Evolutionary conservation across 1,140 invertebrate species (phyloP).

Genomic region (Drosophila tristis): DNA sequence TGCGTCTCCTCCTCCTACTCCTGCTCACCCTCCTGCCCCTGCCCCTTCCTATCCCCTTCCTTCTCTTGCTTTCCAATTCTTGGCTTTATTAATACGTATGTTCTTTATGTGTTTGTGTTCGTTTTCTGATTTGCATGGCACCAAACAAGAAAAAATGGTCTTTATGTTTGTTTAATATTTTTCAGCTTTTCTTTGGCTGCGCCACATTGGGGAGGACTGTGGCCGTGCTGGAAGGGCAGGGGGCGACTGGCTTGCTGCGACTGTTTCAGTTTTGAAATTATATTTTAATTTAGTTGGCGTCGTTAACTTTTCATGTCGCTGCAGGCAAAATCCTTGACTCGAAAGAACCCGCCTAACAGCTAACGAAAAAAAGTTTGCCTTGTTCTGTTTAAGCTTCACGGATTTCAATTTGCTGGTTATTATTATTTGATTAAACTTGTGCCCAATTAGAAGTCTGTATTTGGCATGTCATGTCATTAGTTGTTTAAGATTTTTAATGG

Average conservation of each 20-base stretch:
- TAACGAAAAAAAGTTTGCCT: background rate
- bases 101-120: slow-evolving; percentile 38
- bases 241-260: slow-evolving; percentile 4
- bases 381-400: background rate
- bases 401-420: slow-evolving; percentile 10
- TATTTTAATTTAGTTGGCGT: slow-evolving; percentile 68
- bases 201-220: slow-evolving; percentile 16
- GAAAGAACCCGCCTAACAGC: background rate
- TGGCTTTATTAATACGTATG: slow-evolving; percentile 68
- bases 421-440: slow-evolving; percentile 3
- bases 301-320: slow-evolving; percentile 48
- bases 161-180: slow-evolving; percentile 74
- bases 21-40: background rate
- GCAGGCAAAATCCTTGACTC: slow-evolving; percentile 18
- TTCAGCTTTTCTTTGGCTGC: slow-evolving; percentile 39
- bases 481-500: slow-evolving; percentile 6
- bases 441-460: slow-evolving; percentile 3
- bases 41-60: too few relatives aligned
- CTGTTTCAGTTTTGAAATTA: slow-evolving; percentile 47
- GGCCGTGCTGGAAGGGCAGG: background rate
- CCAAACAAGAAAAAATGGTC: slow-evolving; percentile 43
- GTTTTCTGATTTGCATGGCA: slow-evolving; percentile 57
- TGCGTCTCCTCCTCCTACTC: background rate
- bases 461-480: slow-evolving; percentile 15
- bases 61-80: slow-evolving; percentile 12